These are phyloP conservation scores for Beroe forskalii DNA, from an alignment of 37 sponge, comb jelly and placozoan genomes.

Conservation along the genomic window DNA sequence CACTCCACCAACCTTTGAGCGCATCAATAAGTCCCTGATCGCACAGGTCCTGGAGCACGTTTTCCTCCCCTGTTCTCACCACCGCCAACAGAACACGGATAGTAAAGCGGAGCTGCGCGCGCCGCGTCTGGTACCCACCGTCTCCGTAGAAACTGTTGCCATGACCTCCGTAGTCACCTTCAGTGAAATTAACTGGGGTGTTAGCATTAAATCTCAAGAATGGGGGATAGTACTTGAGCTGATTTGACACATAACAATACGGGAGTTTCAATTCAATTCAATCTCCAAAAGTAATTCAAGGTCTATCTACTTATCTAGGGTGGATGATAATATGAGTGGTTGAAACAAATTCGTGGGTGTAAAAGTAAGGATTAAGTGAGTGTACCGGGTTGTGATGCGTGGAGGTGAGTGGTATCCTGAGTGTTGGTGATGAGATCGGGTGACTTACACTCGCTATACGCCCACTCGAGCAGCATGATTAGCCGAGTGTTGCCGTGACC, in stretches of 20 bases:
- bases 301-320: too few relatives aligned
- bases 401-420: too few relatives aligned
- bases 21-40: slow-evolving; percentile 90
- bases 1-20: slow-evolving; percentile 70
- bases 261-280: too few relatives aligned
- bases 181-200: slow-evolving; percentile 41
- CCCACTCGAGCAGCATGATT: slow-evolving; percentile 91
- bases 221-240: neutral
- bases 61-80: slow-evolving; percentile 73
- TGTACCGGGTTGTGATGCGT: too few relatives aligned
- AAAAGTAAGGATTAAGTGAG: too few relatives aligned
- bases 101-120: slow-evolving; percentile 82
- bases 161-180: slow-evolving; percentile 77
- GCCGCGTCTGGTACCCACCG: slow-evolving; percentile 77
- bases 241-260: too few relatives aligned
- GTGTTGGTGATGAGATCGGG: slow-evolving; percentile 52
- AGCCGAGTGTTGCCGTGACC: slow-evolving; percentile 94
- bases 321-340: too few relatives aligned
- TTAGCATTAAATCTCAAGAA: slow-evolving; percentile 11
- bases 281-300: too few relatives aligned
- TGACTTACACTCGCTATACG: slow-evolving; percentile 60
- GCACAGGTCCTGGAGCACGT: slow-evolving; percentile 78
- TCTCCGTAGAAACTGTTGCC: slow-evolving; percentile 91
- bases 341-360: too few relatives aligned
- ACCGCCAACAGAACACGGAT: slow-evolving; percentile 83